Conservation (phyloP, 2,797 vertebrate genomes). For the Malurus leucopterus region DNA sequence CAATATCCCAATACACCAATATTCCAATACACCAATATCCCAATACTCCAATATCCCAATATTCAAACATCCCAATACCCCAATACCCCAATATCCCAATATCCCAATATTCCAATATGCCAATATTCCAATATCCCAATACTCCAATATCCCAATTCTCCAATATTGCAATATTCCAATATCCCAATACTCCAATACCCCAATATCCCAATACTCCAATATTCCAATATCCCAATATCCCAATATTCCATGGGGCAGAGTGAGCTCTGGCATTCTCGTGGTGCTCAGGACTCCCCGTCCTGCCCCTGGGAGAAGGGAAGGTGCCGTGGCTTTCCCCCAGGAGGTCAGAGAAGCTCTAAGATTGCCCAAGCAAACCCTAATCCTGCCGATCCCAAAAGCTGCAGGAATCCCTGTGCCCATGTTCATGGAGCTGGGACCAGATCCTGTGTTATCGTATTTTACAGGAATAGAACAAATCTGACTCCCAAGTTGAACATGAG, state of each 20-base stretch:
- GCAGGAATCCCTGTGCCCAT: neutral
- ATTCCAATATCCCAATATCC: no score
- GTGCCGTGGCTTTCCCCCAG: neutral
- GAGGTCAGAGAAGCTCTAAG: neutral
- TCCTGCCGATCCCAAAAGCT: neutral
- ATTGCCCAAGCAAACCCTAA: neutral
- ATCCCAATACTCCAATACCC: no score
- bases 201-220: no score
- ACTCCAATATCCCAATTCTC: no score
- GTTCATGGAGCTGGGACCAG: neutral
- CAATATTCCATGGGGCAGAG: neutral
- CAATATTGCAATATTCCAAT: no score
- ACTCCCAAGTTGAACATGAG: neutral
- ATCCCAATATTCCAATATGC: no score
- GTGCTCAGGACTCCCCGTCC: neutral
- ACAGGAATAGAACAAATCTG: neutral
- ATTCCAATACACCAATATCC: no score
- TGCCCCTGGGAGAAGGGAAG: neutral
- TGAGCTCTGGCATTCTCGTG: fast-evolving
- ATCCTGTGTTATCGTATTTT: neutral
- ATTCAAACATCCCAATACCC: no score
- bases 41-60: no score
- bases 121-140: no score
- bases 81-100: no score
- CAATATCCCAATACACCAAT: no score